These are phyloP conservation scores for Temnothorax curvispinosus DNA, from an alignment of 1,140 invertebrate species.

Conservation along the genomic window DNA sequence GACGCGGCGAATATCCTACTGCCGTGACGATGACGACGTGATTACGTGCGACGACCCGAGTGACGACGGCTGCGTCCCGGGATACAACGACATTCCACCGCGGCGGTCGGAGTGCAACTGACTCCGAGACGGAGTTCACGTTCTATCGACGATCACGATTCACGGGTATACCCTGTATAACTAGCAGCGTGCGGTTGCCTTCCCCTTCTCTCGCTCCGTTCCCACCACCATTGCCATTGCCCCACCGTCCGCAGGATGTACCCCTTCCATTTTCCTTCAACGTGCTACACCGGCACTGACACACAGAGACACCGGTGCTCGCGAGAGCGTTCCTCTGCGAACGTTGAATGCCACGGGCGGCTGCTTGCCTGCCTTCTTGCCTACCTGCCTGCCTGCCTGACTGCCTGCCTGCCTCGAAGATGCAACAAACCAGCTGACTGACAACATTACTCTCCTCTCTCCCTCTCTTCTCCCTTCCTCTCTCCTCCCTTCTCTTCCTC, in stretches of 20 bases:
- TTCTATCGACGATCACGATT: slow-evolving; percentile 72
- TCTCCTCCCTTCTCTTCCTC: neutral
- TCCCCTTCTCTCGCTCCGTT: slow-evolving; percentile 39
- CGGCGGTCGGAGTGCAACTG: slow-evolving; percentile 75
- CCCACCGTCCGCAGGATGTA: slow-evolving; percentile 8
- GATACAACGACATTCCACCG: slow-evolving; percentile 65
- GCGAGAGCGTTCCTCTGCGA: neutral
- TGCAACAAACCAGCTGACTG: slow-evolving; percentile 78
- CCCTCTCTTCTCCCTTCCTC: neutral
- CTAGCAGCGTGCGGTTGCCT: slow-evolving; percentile 68
- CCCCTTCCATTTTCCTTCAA: slow-evolving; percentile 26
- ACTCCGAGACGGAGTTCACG: slow-evolving; percentile 65
- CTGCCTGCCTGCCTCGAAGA: slow-evolving; percentile 62
- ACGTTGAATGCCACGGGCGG: slow-evolving; percentile 65
- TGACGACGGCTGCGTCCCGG: neutral
- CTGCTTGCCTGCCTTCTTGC: slow-evolving; percentile 74
- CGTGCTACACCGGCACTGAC: slow-evolving; percentile 35
- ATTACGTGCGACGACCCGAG: slow-evolving; percentile 10
- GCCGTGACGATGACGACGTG: neutral
- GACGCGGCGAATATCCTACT: slow-evolving; percentile 39
- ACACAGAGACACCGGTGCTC: slow-evolving; percentile 3
- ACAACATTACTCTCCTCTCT: slow-evolving; percentile 74
- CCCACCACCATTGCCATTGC: neutral
- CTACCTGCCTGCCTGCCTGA: neutral
- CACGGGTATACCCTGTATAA: slow-evolving; percentile 71